phyloP scores from a whole-genome alignment of 2,888 invertebrate species.

The Conus canariensis region DNA sequence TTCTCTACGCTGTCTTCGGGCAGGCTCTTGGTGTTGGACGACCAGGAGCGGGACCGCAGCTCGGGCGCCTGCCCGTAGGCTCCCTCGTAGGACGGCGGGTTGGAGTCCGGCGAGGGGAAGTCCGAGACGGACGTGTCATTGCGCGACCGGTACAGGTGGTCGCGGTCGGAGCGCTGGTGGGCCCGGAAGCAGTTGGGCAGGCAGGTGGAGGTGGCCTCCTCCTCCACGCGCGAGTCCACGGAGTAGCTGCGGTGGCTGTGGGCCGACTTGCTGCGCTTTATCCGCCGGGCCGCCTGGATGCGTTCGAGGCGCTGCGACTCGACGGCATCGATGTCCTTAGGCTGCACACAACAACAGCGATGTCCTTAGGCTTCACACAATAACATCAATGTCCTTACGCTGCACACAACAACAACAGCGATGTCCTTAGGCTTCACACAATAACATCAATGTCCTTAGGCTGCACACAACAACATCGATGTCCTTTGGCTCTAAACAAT shows the following conservation, averaged over 20 bases:
- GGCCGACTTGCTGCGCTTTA: constrained; percentile 63
- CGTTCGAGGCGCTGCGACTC: constrained; percentile 70
- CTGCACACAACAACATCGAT: no score
- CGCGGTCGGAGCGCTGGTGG: constrained; percentile 59
- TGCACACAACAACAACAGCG: constrained; percentile 57
- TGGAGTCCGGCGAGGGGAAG: constrained; percentile 67
- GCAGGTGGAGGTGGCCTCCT: constrained; percentile 66
- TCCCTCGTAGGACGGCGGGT: constrained; percentile 63
- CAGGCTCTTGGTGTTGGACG: constrained; percentile 51
- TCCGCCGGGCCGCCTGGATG: constrained; percentile 69
- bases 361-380: no score
- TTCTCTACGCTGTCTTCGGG: constrained; percentile 45
- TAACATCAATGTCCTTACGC: no score
- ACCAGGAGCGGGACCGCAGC: constrained; percentile 49
- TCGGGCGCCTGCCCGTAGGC: constrained; percentile 36
- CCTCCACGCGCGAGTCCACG: constrained; percentile 57
- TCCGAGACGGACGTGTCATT: constrained; percentile 64
- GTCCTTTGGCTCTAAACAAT: no score
- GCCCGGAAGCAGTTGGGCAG: constrained; percentile 72
- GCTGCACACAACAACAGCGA: constrained; percentile 53
- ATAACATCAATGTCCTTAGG: no score
- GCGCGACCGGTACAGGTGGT: constrained; percentile 54
- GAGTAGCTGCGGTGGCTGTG: constrained; percentile 67
- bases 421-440: constrained; percentile 69
- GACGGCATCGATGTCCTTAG: constrained; percentile 71